These are phyloP conservation scores for Microplitis mediator DNA, from an alignment of 1,140 invertebrate genomes.

Conservation along the genomic window DNA sequence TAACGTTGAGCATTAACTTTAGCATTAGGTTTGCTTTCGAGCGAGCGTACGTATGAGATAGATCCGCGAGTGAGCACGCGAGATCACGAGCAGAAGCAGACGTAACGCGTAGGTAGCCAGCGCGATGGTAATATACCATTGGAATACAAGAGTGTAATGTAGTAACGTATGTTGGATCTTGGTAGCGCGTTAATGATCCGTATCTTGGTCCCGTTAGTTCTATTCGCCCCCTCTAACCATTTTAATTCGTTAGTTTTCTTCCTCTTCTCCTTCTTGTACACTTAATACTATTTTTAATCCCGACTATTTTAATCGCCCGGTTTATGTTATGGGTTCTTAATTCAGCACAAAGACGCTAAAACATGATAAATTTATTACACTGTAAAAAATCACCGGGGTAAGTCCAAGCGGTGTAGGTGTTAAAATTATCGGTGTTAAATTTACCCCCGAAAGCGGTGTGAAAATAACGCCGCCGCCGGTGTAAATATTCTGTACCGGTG, in stretches of 20 bases:
- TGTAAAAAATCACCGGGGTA: no score
- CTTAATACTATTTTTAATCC: background rate
- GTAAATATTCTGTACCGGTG: no score
- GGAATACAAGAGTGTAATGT: constrained; percentile 5
- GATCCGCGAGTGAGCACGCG: constrained; percentile 13
- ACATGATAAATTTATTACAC: no score
- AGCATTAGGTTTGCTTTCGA: no score
- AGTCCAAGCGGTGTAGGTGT: no score
- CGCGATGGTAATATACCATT: background rate
- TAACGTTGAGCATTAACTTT: no score
- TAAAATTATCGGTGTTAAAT: no score
- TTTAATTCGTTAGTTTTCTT: constrained; percentile 19
- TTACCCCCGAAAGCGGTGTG: no score
- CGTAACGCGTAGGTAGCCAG: constrained; percentile 8
- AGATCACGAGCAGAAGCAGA: constrained; percentile 7
- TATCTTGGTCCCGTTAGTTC: constrained; percentile 53
- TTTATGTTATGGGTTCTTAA: no score
- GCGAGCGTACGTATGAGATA: background rate
- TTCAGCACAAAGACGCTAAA: no score
- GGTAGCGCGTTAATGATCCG: constrained; percentile 50
- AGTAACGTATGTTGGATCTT: background rate
- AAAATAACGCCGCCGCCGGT: no score
- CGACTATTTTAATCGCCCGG: background rate
- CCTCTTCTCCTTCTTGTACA: constrained; percentile 32
- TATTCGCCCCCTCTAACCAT: constrained; percentile 1